Evolutionary conservation across 2,797 vertebrate species (phyloP).

Genomic region (Heliangelus exortis): DNA sequence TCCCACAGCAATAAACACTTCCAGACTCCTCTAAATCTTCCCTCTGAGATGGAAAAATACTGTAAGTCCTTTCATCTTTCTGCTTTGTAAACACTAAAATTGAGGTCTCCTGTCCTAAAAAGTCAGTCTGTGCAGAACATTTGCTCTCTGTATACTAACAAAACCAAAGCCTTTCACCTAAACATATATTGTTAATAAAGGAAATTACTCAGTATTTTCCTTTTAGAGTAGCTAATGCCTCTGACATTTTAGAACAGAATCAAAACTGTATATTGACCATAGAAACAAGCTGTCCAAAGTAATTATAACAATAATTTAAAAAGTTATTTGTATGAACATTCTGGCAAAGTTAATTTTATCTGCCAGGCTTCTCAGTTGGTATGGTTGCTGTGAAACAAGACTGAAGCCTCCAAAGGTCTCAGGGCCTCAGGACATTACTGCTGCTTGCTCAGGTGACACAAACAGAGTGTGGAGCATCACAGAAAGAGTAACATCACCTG

Average conservation of each 20-base stretch:
- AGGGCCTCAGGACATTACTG: rapidly evolving
- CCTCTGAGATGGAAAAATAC: not conserved
- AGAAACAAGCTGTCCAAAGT: not conserved
- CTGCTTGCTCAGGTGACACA: not conserved
- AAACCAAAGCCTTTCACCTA: conserved; percentile 24
- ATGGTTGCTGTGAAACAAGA: not conserved
- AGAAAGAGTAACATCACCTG: rapidly evolving
- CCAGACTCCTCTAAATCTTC: not conserved
- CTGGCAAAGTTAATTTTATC: not conserved
- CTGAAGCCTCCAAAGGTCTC: not conserved
- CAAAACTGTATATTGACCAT: not conserved
- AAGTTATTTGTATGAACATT: not conserved
- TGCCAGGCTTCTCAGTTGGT: not conserved
- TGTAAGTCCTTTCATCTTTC: not conserved
- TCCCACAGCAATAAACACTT: not conserved
- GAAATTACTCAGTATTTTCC: conserved; percentile 1
- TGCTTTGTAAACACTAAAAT: not conserved
- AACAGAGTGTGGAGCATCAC: not conserved
- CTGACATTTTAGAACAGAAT: not conserved
- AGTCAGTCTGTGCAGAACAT: not conserved
- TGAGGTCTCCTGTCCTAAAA: not conserved
- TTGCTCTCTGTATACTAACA: not conserved
- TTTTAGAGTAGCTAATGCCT: not conserved
- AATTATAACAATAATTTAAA: not conserved
- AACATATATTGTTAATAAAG: not conserved